Conservation (phyloP, 2,797 vertebrate genomes). For the Artibeus lituratus region DNA sequence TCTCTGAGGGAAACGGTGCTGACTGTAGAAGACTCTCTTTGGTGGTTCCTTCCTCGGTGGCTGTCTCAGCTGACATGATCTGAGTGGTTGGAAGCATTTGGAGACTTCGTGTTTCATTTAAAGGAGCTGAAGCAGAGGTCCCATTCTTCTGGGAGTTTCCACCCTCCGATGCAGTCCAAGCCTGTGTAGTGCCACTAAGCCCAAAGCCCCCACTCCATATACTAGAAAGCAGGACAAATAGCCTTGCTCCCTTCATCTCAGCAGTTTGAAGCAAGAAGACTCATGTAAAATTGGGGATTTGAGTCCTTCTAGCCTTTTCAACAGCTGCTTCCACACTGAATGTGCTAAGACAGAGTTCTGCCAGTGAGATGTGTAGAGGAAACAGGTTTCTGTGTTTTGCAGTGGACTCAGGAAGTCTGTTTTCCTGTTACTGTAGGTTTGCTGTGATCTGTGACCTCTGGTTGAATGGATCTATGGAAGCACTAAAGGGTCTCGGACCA, state of each 20-base stretch:
- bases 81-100: neutral
- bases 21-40: neutral
- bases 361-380: conserved; percentile 76
- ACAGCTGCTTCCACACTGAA: conserved; percentile 58
- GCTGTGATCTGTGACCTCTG: conserved; percentile 76
- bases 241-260: conserved; percentile 72
- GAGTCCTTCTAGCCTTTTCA: conserved; percentile 20
- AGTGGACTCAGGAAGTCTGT: conserved; percentile 78
- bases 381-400: conserved; percentile 80
- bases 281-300: neutral
- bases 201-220: conserved; percentile 60
- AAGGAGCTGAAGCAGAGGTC: conserved; percentile 3
- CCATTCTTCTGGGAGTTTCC: neutral
- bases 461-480: conserved; percentile 58
- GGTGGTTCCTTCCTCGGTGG: neutral
- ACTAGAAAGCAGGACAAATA: conserved; percentile 71
- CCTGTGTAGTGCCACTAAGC: neutral
- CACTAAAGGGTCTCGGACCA: conserved; percentile 55
- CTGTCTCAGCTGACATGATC: fast-evolving
- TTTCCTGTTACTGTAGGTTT: conserved; percentile 84
- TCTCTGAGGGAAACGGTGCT: neutral
- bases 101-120: neutral
- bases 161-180: conserved; percentile 24
- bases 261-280: neutral
- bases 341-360: conserved; percentile 40